A percentile compares a stretch with the other conserved stretches of the same genome.
Conservation (phyloP, 2,888 invertebrate species). For the Leptinotarsa rubiginosa region DNA sequence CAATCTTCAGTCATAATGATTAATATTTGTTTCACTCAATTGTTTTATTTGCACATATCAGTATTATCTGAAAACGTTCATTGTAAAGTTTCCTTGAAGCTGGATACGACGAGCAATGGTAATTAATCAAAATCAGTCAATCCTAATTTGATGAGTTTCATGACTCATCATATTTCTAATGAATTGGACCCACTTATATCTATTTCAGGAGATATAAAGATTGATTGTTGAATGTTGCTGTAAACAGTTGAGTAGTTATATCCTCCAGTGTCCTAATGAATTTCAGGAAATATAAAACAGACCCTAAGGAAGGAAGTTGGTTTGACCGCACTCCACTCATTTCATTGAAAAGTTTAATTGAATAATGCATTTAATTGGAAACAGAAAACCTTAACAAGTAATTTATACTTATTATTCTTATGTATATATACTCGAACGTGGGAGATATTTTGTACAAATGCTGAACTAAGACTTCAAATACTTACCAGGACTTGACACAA, state of each 20-base stretch:
- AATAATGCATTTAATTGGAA: too few relatives aligned
- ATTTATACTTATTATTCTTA: too few relatives aligned
- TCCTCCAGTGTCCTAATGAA: constrained; percentile 18
- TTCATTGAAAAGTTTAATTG: not conserved
- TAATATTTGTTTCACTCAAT: too few relatives aligned
- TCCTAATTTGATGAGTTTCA: constrained; percentile 52
- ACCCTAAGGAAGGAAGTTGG: not conserved
- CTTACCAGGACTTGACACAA: too few relatives aligned
- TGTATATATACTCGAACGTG: too few relatives aligned
- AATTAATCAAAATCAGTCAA: constrained; percentile 51
- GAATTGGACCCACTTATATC: constrained; percentile 49
- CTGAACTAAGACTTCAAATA: too few relatives aligned
- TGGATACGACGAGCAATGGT: constrained; percentile 17
- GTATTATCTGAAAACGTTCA: not conserved
- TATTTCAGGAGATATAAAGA: constrained; percentile 46
- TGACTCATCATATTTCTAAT: constrained; percentile 54
- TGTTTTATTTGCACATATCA: not conserved
- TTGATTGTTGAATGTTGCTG: constrained; percentile 42
- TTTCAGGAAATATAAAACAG: constrained; percentile 5
- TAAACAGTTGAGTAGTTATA: constrained; percentile 11
- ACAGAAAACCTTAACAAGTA: too few relatives aligned
- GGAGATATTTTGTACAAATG: too few relatives aligned
- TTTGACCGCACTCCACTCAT: not conserved
- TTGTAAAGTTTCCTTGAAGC: not conserved
- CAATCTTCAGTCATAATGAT: too few relatives aligned